These are phyloP conservation scores for Asobara japonica DNA, from an alignment of 1,140 invertebrate species.

Conservation along the genomic window DNA sequence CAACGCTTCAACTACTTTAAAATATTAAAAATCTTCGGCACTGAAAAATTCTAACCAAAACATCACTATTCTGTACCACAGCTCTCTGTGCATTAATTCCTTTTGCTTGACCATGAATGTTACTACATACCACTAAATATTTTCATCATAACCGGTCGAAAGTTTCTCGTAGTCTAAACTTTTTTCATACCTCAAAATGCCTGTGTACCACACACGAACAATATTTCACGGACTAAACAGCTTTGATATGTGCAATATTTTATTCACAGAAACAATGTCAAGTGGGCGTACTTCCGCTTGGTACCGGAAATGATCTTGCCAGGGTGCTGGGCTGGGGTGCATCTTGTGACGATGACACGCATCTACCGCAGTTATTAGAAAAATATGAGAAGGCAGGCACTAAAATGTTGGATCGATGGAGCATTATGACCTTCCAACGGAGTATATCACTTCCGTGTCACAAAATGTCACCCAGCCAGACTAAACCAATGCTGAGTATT, in stretches of 20 bases:
- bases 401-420: slow-evolving; percentile 97
- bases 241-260: slow-evolving; percentile 24
- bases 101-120: too few relatives aligned
- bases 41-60: too few relatives aligned
- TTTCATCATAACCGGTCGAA: too few relatives aligned
- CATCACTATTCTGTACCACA: too few relatives aligned
- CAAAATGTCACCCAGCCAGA: slow-evolving; percentile 69
- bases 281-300: slow-evolving; percentile 90
- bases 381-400: slow-evolving; percentile 94
- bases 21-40: too few relatives aligned
- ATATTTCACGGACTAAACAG: background rate
- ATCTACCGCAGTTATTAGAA: slow-evolving; percentile 90
- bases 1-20: too few relatives aligned
- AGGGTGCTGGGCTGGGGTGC: slow-evolving; percentile 95
- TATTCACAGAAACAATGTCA: slow-evolving; percentile 84
- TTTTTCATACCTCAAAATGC: background rate
- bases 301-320: slow-evolving; percentile 95
- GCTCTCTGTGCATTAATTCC: too few relatives aligned
- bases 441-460: slow-evolving; percentile 71
- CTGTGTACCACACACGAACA: background rate
- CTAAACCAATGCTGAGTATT: slow-evolving; percentile 62
- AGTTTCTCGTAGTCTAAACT: too few relatives aligned
- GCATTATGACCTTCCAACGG: slow-evolving; percentile 90
- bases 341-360: slow-evolving; percentile 94
- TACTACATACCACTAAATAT: too few relatives aligned